Base-by-base conservation (phyloP, 2,113 vertebrate genomes). In the Montifringilla adamsi region DNA sequence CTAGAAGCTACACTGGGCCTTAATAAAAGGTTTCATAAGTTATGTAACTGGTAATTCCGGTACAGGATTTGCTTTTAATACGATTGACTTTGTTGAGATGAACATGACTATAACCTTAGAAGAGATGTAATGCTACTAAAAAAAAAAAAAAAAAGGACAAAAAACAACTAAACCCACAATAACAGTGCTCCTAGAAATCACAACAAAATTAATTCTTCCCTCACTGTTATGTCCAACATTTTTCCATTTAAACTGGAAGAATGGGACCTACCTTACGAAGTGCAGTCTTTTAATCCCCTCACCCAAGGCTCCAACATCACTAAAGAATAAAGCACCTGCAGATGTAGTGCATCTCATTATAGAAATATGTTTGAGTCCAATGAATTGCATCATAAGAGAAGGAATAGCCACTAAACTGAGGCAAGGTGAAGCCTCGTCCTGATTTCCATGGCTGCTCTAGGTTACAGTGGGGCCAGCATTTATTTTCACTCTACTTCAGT, bases 11-110 rank as follows among this genome's bases (percentile, higher is more conserved):
- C 0, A 97, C 56, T 81, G 68, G 60, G 80, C 30, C 33, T 92
- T 93, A 94, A 92, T 93, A 90, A 94, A 94, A 49, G 33, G 56
- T 83, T 90, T 70, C 68, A 13, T 70, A 77, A 75, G 76, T 95
- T 97, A 94, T 75, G 47, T 90, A 97, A 94, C 86, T 72, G 39
- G 86, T 87, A 93, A 93, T 94, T 95, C 76, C 9, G 0, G 56
- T 47, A 56, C 83, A 74, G 93, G 92, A 96, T 96, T 96, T 92
- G 64, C 14, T 84, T 92, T 84, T 96, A 95, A 96, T 94, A 72
- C 15, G 27, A 92, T 92, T 94, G 60, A 81, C 64, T 94, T 63
- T 72, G 83, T 70, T 2, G 23, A 75, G 89, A 94, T 79, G 56
- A 89, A 80, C 68, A 70, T 35, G 79, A 74, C 83, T 88, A 3